Percentiles rank a stretch among this genome's conserved stretches.
phyloP scores from a whole-genome alignment of 2,888 invertebrate genomes.

The Lamellibrachia columna region DNA sequence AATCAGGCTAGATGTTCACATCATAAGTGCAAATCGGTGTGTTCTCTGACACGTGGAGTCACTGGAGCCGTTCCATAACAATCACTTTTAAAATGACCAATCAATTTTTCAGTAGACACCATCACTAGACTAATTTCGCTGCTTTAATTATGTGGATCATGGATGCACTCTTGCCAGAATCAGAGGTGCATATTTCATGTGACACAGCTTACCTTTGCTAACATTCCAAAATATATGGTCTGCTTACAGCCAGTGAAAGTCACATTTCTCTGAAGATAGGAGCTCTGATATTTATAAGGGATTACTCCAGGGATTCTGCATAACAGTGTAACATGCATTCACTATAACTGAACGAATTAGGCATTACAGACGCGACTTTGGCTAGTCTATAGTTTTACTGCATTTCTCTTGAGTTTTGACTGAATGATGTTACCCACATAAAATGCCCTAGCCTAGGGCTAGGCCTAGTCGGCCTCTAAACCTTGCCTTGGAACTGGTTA shows the following conservation, averaged over 20 bases:
- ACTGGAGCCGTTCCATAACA: too few relatives aligned
- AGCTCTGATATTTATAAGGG: neutral
- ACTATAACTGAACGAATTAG: neutral
- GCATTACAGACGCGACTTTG: neutral
- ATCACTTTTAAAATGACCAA: too few relatives aligned
- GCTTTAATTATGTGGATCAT: neutral
- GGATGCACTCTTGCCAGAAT: neutral
- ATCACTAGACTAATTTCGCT: neutral
- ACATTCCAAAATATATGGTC: neutral
- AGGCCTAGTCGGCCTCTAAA: neutral
- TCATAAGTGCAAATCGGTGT: too few relatives aligned
- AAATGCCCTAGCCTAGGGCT: too few relatives aligned
- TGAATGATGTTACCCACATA: too few relatives aligned
- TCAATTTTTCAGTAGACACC: neutral
- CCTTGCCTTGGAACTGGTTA: neutral
- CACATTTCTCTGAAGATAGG: neutral
- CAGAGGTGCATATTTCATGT: neutral
- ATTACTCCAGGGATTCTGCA: neutral
- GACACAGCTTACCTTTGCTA: neutral
- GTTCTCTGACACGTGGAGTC: too few relatives aligned
- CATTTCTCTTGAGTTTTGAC: neutral
- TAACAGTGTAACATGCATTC: neutral
- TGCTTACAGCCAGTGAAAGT: neutral
- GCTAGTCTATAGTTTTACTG: neutral
- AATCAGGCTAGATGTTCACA: too few relatives aligned